Base-by-base conservation (phyloP, 2,797 vertebrate species). In the Apogon hyalosoma region DNA sequence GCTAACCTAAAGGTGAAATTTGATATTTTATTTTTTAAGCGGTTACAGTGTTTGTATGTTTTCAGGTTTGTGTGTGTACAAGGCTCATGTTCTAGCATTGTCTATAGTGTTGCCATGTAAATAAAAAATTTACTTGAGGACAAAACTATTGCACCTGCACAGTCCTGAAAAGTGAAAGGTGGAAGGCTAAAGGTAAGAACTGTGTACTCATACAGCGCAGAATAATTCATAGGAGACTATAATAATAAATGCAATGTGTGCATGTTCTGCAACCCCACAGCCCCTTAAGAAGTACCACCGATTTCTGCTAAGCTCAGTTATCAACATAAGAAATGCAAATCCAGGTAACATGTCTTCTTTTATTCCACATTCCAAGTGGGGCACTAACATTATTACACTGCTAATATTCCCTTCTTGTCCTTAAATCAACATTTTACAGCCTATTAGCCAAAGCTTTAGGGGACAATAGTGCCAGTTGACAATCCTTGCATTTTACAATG, bases 351-450 rank as follows among this genome's bases (percentile, higher is more conserved):
- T 70, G 75, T 81, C 66, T 58, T 63, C 69, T 63, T 80, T 89
- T 79, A 85, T 85, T 80, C 79, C 70, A 84, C 47, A 53, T 80
- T 82, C 55, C 38, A 56, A 61, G 72, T 63, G 50, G 55, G 59
- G 62, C 42, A 68, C 42, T 61, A 49, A 63, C 54, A 85, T 87
- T 81, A 89, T 81, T 79, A 82, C 73, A 63, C 54, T 56, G 45
- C 73, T 77, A 78, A 87, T 78, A 77, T 55, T 66, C 67, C 82
- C 76, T 79, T 73, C 73, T 57, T 57, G 72, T 83, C 71, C 82
- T 79, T 86, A 81, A 85, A 91, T 86, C 82, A 91, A 89, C 90
- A 90, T 88, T 71, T 81, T 88, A 84, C 83, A 86, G 82, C 73
- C 75, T 88, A 87, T 90, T 90, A 90, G 76, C 48, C 50, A 70